Base-by-base conservation (phyloP, 2,797 vertebrate species). In the Lagocephalus sceleratus region DNA sequence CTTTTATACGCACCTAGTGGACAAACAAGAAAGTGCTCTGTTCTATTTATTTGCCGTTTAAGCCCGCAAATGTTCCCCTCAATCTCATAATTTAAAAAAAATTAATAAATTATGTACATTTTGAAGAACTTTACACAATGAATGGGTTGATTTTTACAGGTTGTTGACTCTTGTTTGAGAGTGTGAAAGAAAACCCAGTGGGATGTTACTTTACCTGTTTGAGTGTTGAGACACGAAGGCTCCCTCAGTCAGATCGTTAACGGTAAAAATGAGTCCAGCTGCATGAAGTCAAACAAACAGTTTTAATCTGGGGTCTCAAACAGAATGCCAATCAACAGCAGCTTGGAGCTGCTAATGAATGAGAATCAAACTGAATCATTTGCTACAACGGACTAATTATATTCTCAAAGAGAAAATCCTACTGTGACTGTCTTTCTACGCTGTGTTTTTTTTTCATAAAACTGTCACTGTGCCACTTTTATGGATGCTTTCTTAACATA, bases 301-400 rank as follows among this genome's bases (percentile, higher is more conserved):
- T 2, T 20, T 53, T 57, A 61, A 68, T 68, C 60, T 53, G 20
- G 10, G 9, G 47, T 21, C 52, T 66, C 40, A 66, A 42, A 55
- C 61, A 48, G 54, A 40, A 45, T 62, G 76, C 39, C 58, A 78
- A 60, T 78, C 71, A 65, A 42, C 48, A 51, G 20, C 5, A 9
- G 3, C 20, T 51, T 51, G 49, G 40, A 21, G 40, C 67, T 58
- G 51, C 17, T 44, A 20, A 56, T 68, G 23, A 60, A 54, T 63
- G 54, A 47, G 53, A 52, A 75, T 78, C 57, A 53, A 57, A 50
- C 47, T 39, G 42, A 57, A 58, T 66, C 35, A 20, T 74, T 57
- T 44, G 40, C 40, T 44, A 12, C 25, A 0, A n/a, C 20, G n/a
- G 44, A 55, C 40, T 71, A 38, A 57, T 63, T 43, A 26, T 1